Base-by-base conservation (phyloP, 2,888 invertebrate genomes). In the Drosophila pseudotalamancana region DNA sequence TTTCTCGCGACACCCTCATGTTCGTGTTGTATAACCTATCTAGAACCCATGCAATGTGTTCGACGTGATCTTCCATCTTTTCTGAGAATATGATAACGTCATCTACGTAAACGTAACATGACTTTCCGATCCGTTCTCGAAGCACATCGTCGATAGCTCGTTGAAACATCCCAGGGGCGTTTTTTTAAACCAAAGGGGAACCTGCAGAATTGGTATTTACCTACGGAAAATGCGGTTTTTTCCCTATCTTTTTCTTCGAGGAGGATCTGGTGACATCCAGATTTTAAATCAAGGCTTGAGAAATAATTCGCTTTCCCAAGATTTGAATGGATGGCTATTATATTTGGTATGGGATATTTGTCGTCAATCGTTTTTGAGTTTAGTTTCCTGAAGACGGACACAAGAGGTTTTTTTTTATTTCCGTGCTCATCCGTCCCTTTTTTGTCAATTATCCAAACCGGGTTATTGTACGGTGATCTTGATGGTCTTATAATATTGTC, bases 271-370 rank as follows among this genome's bases (percentile, higher is more conserved):
- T 21, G 19, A 12, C 18, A 37, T 37, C 37, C 6, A 1, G 6
- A 37, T 21, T 12, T 37, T 11, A 37, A 18, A 11, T 35, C 35
- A 1, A 91, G 27, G 0, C 87, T 89, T 2, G 89, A 79, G 49
- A 90, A 91, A 66, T 89, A 91, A 54, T 77, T 77, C 1, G 88
- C 37, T 6, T 21, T 19, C 3, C 19, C 37, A 3, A 91, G 53
- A 68, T 90, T 87, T 54, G 90, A 87, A 11, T 90, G 57, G 40
- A 91, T 90, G 35, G 89, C 87, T 2, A 72, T 60, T 4, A 90
- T 91, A 51, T 88, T 88, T 0, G 90, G 89, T 19, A 90, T 61
- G 1, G 90, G 90, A 56, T 87, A 90, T 3, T 75, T 65, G 50
- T 91, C 89, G 3, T 31, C 43, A 0, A 89, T 72, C 0, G 91